Base-by-base conservation (phyloP, 2,797 vertebrate genomes). In the Numenius phaeopus region DNA sequence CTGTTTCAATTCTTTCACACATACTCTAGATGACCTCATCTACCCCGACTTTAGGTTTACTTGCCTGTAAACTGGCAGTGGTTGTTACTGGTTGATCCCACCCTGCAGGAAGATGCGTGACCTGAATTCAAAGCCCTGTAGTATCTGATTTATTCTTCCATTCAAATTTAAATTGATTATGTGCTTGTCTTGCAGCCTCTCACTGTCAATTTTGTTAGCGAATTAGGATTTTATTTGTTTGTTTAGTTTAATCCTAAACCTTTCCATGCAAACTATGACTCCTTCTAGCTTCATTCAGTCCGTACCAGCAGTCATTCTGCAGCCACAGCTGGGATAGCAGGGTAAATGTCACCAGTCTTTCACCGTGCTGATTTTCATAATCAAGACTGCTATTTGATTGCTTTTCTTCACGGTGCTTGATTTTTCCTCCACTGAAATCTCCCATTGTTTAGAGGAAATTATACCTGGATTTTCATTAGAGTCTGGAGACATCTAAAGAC, bases 131-230 rank as follows among this genome's bases (percentile, higher is more conserved):
- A 76, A 82, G 62, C 64, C 80, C 89, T 54, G 54, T n/a, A 84
- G 83, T 40, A 15, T 55, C 54, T 83, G 78, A 85, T 95, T 93
- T 89, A 76, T 82, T 80, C 76, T 67, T 42, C 17, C n/a, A 34
- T 66, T 94, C 96, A 95, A 90, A 86, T 40, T 94, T 88, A 72
- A 96, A 90, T 90, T 57, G 70, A 94, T 90, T 82, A 80, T 49
- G 15, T 66, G 83, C 66, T 87, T 87, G 55, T 95, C 87, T 94
- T 75, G 44, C 85, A 78, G 61, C 69, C 65, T 86, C 79, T 89
- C 73, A 59, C 42, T 84, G 58, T 55, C 44, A 2, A 47, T 84
- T 73, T 88, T 77, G 34, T 70, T 87, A 95, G 83, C 37, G 27
- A 94, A 93, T 90, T 62, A 34, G 46, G 72, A 57, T 73, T 90